A percentile compares a stretch with the other conserved stretches of the same genome.
Conservation (phyloP, 2,797 vertebrate genomes). For the Amblyopsis hoosieri region DNA sequence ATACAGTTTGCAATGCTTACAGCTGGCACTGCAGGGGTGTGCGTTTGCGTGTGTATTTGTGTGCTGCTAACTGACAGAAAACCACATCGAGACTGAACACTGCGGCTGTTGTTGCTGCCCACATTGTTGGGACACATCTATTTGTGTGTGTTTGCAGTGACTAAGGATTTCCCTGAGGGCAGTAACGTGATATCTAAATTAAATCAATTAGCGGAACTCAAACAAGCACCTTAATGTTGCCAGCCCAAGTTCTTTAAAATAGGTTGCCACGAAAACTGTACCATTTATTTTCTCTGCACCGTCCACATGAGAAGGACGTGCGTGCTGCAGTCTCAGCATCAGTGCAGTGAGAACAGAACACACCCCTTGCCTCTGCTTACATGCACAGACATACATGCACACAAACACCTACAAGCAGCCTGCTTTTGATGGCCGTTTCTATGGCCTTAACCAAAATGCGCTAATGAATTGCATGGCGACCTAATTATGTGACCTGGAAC, state of each 20-base stretch:
- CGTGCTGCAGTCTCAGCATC: slow-evolving; percentile 25
- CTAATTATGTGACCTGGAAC: slow-evolving; percentile 82
- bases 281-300: slow-evolving; percentile 16
- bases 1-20: slow-evolving; percentile 17
- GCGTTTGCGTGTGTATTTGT: slow-evolving; percentile 18
- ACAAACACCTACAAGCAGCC: slow-evolving; percentile 26
- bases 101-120: slow-evolving; percentile 19
- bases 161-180: slow-evolving; percentile 28
- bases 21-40: slow-evolving; percentile 19
- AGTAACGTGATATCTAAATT: slow-evolving; percentile 53
- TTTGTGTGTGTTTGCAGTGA: neutral
- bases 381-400: slow-evolving; percentile 51
- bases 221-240: slow-evolving; percentile 33
- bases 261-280: slow-evolving; percentile 16
- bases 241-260: slow-evolving; percentile 14
- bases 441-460: slow-evolving; percentile 66
- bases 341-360: slow-evolving; percentile 1
- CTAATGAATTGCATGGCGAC: slow-evolving; percentile 74
- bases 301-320: slow-evolving; percentile 16
- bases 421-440: slow-evolving; percentile 35
- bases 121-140: slow-evolving; percentile 9
- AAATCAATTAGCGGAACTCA: slow-evolving; percentile 50
- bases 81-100: slow-evolving; percentile 38
- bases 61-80: slow-evolving; percentile 37
- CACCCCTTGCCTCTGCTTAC: slow-evolving; percentile 18